phyloP scores from a whole-genome alignment of 2,797 vertebrate species.

The Coregonus suidteri region DNA sequence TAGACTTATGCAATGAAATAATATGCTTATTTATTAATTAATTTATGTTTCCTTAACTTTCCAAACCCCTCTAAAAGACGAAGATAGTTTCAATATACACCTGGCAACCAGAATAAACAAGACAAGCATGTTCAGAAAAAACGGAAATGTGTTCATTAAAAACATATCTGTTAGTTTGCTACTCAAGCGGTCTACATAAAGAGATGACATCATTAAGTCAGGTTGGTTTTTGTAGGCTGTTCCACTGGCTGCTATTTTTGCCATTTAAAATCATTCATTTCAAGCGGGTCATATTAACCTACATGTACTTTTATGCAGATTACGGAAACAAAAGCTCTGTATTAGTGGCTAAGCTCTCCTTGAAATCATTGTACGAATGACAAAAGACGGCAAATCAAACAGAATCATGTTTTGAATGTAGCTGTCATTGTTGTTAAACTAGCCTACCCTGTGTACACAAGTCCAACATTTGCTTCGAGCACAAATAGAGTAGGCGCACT shows the following conservation, averaged over 20 bases:
- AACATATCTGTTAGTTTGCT: conserved; percentile 52
- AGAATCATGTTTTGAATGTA: background rate
- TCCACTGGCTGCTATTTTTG: conserved; percentile 12
- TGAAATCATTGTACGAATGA: background rate
- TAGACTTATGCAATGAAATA: conserved; percentile 17
- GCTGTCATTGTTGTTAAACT: background rate
- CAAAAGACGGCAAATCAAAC: background rate
- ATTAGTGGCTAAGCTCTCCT: conserved; percentile 3
- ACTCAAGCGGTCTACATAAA: conserved; percentile 22
- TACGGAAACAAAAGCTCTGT: conserved; percentile 28
- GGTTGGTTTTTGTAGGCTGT: conserved; percentile 54
- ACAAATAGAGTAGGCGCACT: background rate
- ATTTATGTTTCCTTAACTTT: background rate
- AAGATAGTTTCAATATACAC: background rate
- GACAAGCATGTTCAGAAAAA: background rate
- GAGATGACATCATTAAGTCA: conserved; percentile 73
- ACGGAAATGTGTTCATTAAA: conserved; percentile 46
- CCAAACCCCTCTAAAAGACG: background rate
- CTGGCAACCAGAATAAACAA: background rate
- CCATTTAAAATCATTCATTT: conserved; percentile 62
- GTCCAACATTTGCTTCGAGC: conserved; percentile 1
- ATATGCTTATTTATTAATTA: conserved; percentile 7
- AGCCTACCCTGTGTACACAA: background rate
- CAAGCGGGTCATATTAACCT: conserved; percentile 52
- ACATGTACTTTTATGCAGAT: conserved; percentile 43